phyloP scores from a whole-genome alignment of 2,797 vertebrate genomes.

The Hydrophis major region DNA sequence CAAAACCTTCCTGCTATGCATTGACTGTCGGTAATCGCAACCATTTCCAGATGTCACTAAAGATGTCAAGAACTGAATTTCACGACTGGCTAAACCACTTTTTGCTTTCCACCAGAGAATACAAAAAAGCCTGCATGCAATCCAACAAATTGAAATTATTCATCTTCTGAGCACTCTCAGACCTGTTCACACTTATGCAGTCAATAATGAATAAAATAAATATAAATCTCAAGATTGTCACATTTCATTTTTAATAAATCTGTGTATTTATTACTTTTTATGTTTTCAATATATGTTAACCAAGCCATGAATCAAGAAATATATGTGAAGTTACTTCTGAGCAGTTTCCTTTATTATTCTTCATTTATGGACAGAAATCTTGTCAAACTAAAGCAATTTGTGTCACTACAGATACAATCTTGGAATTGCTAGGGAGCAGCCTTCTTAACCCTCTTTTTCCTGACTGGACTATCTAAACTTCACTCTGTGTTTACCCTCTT shows the following conservation, averaged over 20 bases:
- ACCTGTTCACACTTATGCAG: conserved; percentile 15
- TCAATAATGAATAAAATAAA: conserved; percentile 24
- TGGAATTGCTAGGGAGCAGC: background rate
- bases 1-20: background rate
- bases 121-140: background rate
- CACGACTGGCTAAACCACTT: background rate
- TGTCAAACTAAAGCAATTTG: too few species aligned
- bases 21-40: background rate
- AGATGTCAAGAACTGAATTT: background rate
- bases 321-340: too few species aligned
- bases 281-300: background rate
- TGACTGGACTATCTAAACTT: background rate
- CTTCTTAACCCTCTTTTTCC: background rate
- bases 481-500: background rate
- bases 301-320: background rate
- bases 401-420: background rate
- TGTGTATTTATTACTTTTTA: background rate
- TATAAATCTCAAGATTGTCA: background rate
- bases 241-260: conserved; percentile 27
- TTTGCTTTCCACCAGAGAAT: background rate
- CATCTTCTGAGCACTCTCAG: background rate
- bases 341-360: too few species aligned
- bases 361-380: too few species aligned
- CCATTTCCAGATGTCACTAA: background rate
- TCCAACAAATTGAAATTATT: background rate